Evolutionary conservation across 2,797 vertebrate genomes (phyloP).

Genomic region (Typhlichthys subterraneus): DNA sequence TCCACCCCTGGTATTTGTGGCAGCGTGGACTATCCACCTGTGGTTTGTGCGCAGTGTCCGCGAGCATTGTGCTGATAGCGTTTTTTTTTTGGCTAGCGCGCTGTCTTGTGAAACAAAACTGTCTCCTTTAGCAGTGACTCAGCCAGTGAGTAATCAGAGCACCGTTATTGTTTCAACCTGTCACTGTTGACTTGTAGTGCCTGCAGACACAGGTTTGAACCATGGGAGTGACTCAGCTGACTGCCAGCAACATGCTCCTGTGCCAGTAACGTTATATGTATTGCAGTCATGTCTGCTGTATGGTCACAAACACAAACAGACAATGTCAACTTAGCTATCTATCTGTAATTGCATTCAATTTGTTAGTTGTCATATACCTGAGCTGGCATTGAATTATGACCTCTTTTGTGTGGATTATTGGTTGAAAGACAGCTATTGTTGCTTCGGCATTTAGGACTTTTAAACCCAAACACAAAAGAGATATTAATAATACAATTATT

Average conservation of each 20-base stretch:
- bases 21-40: slow-evolving; percentile 8
- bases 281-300: slow-evolving; percentile 27
- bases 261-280: slow-evolving; percentile 41
- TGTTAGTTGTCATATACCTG: slow-evolving; percentile 21
- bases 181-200: slow-evolving; percentile 57
- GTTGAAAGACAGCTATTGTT: slow-evolving; percentile 39
- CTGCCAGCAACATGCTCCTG: slow-evolving; percentile 49
- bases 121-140: slow-evolving; percentile 70
- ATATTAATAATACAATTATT: too few species aligned
- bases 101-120: slow-evolving; percentile 54
- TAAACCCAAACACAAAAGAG: neutral
- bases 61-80: slow-evolving; percentile 18
- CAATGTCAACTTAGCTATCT: slow-evolving; percentile 32
- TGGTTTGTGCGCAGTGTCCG: slow-evolving; percentile 28
- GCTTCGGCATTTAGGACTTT: slow-evolving; percentile 41
- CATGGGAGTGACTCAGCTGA: slow-evolving; percentile 59
- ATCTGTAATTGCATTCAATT: slow-evolving; percentile 1
- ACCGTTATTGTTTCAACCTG: slow-evolving; percentile 71
- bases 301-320: slow-evolving; percentile 18
- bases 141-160: slow-evolving; percentile 71
- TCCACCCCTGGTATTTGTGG: slow-evolving; percentile 1
- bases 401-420: slow-evolving; percentile 18
- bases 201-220: slow-evolving; percentile 71
- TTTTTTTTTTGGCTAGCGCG: slow-evolving; percentile 22
- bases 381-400: slow-evolving; percentile 18